Evolutionary conservation across 1,140 invertebrate genomes (phyloP), one percentile per base, ranked within the genome.

Genomic region (Reticulitermes speratus): DNA sequence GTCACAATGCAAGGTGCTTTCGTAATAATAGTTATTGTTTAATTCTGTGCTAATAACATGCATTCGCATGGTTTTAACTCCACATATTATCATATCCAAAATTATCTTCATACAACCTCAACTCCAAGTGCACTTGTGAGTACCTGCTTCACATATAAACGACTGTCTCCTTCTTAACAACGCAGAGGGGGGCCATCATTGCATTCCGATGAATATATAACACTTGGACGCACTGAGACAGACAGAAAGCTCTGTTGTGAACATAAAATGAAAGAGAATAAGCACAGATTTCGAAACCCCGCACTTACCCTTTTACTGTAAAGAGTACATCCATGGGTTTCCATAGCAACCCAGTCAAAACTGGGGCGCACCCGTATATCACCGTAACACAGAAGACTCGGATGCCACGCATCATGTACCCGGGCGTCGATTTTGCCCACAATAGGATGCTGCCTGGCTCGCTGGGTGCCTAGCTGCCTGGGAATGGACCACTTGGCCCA

Each of bases 391-490:
- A 55, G 52, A 55, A 21, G 25, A 75, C 65, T 8, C 65, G 65
- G 65, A 75, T 75, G n/a, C 65, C 65, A 75, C n/a, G 65, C 65
- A 30, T 75, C 65, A 75, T 75, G 65, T 75, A 75, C 65, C 65
- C 14, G 65, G 65, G 59, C 59, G 59, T 65, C 59, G 59, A 65
- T 65, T 65, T 65, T 12, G n/a, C 65, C 65, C 65, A 75, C 65
- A 75, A 75, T 75, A 75, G 65, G 65, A 75, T 3, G n/a, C n/a
- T 2, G 65, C 25, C 65, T 30, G 65, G 65, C 65, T 75, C 65
- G 65, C 65, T 30, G 65, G 25, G 25, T 30, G 25, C 25, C 25
- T 25, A n/a, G 52, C 45, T 48, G 45, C 2, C 52, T 55, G 52
- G 52, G 52, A 5, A 55, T 75, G 65, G 65, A n/a, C 65, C 65